Base-by-base conservation (phyloP, 2,113 vertebrate species). In the Coregonus clupeaformis region DNA sequence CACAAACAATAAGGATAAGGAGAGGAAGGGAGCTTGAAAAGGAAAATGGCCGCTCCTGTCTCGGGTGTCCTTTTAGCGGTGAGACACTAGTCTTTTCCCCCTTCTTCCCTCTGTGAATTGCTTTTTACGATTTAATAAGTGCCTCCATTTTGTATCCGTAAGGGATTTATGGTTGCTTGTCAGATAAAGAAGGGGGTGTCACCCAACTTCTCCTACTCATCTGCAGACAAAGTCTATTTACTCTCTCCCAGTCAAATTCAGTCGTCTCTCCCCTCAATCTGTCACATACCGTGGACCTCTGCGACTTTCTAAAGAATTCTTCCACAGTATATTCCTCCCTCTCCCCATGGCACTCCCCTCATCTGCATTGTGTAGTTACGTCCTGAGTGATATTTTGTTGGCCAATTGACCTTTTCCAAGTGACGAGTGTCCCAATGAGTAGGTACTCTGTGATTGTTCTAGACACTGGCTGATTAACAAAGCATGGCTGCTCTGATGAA, bases 161-260 rank as follows among this genome's bases (percentile, higher is more conserved):
- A 76, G 68, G 74, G 27, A 77, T 69, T 87, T 87, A 69, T 80
- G 63, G 68, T 5, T 68, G 69, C 79, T 88, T 87, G 88, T 91
- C 89, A 90, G 89, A 91, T 91, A 90, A 90, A 90, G 82, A 77
- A 60, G 63, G 29, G 75, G 77, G 82, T 90, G 87, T 91, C 90
- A 89, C 83, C 81, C 82, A 88, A 88, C 81, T 83, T 87, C 76
- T 78, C 57, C 80, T 74, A 69, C 77, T 79, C 77, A 42, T 42
- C 76, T 77, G 72, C 49, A 86, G 80, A 89, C 81, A 86, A 85
- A 76, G 84, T 88, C 85, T 91, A 81, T 88, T 88, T 85, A 82
- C 83, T 87, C 83, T 86, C 84, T 72, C 24, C n/a, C 49, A 74
- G 68, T 77, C 60, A 83, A 72, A 85, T 84, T 76, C 66, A 79